Evolutionary conservation across 2,113 vertebrate genomes (phyloP).

Genomic region (Neogale vison): DNA sequence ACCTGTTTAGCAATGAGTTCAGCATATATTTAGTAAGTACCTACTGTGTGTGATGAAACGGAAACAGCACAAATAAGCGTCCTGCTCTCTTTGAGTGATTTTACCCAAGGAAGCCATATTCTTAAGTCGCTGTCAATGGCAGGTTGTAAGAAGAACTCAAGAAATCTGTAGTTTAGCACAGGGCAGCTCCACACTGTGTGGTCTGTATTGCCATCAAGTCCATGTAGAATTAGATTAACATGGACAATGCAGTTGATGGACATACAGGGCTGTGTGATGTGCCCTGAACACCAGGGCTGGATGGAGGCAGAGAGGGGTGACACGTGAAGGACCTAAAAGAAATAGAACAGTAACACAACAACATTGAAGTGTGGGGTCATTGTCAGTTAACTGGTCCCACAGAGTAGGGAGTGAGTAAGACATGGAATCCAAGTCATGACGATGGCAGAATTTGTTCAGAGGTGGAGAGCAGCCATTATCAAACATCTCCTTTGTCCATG

Average conservation of each 20-base stretch:
- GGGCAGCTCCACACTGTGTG: background rate
- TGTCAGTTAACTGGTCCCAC: background rate
- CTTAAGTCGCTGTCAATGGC: background rate
- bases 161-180: background rate
- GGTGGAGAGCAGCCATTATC: background rate
- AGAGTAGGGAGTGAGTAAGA: background rate
- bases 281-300: background rate
- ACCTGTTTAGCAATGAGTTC: constrained; percentile 23
- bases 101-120: background rate
- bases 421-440: background rate
- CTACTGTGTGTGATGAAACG: background rate
- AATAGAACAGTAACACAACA: background rate
- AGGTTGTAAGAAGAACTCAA: background rate
- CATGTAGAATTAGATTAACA: background rate
- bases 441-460: background rate
- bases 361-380: background rate
- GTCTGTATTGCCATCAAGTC: background rate
- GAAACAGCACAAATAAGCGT: background rate
- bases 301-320: background rate
- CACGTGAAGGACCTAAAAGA: background rate
- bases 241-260: background rate
- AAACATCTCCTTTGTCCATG: background rate
- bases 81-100: background rate
- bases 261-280: background rate
- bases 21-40: background rate